Evolutionary conservation across 2,797 vertebrate genomes (phyloP), one percentile per base, ranked within the genome.

Genomic region (Diceros bicornis): DNA sequence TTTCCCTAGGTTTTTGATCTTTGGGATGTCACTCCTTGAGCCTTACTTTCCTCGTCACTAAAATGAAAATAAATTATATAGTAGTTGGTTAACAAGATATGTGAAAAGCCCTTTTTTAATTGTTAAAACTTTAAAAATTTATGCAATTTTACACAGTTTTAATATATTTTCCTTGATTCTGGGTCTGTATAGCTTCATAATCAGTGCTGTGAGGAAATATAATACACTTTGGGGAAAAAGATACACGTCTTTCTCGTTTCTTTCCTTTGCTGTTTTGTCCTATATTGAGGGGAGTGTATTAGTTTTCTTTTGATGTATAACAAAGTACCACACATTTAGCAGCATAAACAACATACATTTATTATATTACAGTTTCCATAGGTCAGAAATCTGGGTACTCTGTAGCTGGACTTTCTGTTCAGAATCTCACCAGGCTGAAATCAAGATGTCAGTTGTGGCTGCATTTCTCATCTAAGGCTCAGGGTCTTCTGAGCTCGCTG

Each of bases 41-140:
- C 25, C 27, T 94, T 79, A 74, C 12, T 93, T 93, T 82, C 13
- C 7, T 96, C 57, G 64, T 83, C 37, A 87, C 52, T 88, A 59
- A 89, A 75, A 82, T 91, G 64, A 93, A 62, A 23, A 32, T 95
- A 77, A 52, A 29, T 47, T 87, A 78, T 69, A 11, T 18, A 13
- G 9, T 86, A 44, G 34, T 75, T 61, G 11, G 61, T 89, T 89
- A 74, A 55, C n/a, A 83, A 75, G 21, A 61, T 86, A 2, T 68
- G 14, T 90, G 27, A 91, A 92, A 96, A 77, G 4, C 14, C 7
- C 27, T 18, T 78, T 12, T 55, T 86, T 83, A 82, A 55, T 62
- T 79, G 25, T 16, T 95, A 81, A 69, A 77, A 87, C 62, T 79
- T 88, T 5, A 90, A 71, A 66, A 12, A 64, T 64, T n/a, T 72